phyloP scores from a whole-genome alignment of 2,888 invertebrate genomes.

The Orchesella flavescens region DNA sequence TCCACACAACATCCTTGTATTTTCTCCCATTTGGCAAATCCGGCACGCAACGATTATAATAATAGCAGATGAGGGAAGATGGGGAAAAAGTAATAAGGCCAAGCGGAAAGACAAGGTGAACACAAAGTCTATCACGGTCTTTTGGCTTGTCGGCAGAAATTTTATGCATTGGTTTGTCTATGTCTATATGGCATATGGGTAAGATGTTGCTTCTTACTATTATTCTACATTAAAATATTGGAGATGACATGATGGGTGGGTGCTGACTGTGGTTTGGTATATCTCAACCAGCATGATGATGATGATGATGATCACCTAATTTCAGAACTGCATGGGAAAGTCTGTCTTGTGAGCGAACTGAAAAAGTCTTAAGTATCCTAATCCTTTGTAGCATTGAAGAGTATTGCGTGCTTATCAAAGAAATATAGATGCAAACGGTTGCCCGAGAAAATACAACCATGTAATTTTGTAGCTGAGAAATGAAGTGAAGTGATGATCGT shows the following conservation, averaged over 20 bases:
- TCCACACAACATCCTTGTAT: constrained; percentile 32
- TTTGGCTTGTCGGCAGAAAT: constrained; percentile 17
- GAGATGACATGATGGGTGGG: too few relatives aligned
- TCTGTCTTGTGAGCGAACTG: background rate
- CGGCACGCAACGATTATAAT: constrained; percentile 38
- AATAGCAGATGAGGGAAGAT: constrained; percentile 24
- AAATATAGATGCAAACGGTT: too few relatives aligned
- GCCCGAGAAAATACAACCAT: too few relatives aligned
- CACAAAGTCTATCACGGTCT: background rate
- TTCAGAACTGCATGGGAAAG: constrained; percentile 45
- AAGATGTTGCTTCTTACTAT: background rate
- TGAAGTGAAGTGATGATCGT: too few relatives aligned
- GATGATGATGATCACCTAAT: constrained; percentile 21
- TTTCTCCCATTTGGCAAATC: constrained; percentile 44
- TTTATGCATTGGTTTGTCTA: background rate
- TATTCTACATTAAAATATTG: background rate
- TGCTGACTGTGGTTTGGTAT: too few relatives aligned
- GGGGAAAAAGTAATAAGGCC: constrained; percentile 47
- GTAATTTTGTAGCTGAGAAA: too few relatives aligned
- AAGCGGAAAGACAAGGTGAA: constrained; percentile 50
- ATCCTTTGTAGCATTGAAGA: too few relatives aligned
- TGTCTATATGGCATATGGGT: too few relatives aligned
- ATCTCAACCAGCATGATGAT: too few relatives aligned
- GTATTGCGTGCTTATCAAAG: too few relatives aligned
- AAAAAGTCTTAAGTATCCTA: too few relatives aligned